phyloP scores from a whole-genome alignment of 2,797 vertebrate species.

The Pipistrellus nathusii region DNA sequence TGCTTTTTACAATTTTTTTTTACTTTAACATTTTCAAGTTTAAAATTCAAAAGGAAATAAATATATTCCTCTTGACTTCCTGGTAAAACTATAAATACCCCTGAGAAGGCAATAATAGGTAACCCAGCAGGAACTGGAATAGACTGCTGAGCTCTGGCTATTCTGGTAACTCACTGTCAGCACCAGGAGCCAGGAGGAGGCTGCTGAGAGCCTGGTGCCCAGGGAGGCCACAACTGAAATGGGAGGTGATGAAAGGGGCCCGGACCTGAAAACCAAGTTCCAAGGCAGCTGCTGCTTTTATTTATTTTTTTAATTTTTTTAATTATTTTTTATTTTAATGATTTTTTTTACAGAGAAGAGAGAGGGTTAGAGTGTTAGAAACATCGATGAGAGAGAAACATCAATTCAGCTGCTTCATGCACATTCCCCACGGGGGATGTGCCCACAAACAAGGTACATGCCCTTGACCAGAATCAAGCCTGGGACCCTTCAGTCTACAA shows the following conservation, averaged over 20 bases:
- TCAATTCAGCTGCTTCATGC: no score
- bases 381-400: no score
- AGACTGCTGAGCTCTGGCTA: not conserved
- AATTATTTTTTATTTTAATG: no score
- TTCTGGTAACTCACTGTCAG: not conserved
- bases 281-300: not conserved
- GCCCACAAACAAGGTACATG: no score
- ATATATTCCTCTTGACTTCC: not conserved
- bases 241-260: not conserved
- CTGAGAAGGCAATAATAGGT: not conserved
- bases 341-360: no score
- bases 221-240: not conserved
- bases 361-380: no score
- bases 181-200: not conserved
- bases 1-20: not conserved
- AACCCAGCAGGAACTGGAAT: not conserved
- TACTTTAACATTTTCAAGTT: not conserved
- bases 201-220: not conserved
- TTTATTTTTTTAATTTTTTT: no score
- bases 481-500: no score
- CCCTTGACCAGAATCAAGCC: no score
- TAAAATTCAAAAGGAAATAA: constrained; percentile 36
- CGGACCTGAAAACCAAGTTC: not conserved
- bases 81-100: not conserved
- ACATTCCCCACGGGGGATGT: no score